A percentile compares a stretch with the other conserved stretches of the same genome.
phyloP scores from a whole-genome alignment of 2,888 invertebrate species.

The Lottia gigantea region DNA sequence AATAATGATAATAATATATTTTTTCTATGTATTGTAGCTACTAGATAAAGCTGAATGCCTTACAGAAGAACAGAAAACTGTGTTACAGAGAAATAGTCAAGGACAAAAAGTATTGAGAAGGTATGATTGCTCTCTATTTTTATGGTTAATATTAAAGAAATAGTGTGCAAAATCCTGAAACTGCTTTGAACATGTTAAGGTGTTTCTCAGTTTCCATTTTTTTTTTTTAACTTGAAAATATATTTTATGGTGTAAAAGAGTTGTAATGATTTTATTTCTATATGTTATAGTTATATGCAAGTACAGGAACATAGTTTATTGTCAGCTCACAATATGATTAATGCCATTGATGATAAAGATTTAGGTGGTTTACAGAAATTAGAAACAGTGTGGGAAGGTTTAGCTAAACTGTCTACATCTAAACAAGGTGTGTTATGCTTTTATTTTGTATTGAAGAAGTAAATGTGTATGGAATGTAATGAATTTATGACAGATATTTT shows the following conservation, averaged over 20 bases:
- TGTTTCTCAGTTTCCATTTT: too few species aligned
- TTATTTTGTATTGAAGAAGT: too few species aligned
- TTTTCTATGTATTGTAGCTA: constrained; percentile 60
- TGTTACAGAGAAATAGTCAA: constrained; percentile 72
- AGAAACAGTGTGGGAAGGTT: constrained; percentile 74
- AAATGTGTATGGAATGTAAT: too few species aligned
- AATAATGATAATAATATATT: neutral
- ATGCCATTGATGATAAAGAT: constrained; percentile 74
- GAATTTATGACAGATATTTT: too few species aligned
- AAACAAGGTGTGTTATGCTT: constrained; percentile 64
- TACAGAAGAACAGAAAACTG: constrained; percentile 73
- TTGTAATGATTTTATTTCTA: neutral
- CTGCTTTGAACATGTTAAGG: too few species aligned
- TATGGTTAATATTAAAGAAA: too few species aligned
- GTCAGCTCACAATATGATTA: constrained; percentile 79
- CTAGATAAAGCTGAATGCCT: constrained; percentile 71
- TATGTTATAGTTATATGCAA: constrained; percentile 43
- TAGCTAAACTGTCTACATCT: constrained; percentile 76
- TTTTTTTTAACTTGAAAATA: too few species aligned
- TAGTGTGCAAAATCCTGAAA: too few species aligned
- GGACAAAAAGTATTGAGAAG: constrained; percentile 55
- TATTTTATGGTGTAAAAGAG: neutral
- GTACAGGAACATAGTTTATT: constrained; percentile 77
- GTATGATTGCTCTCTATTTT: constrained; percentile 19
- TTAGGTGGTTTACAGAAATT: constrained; percentile 73